phyloP scores from a whole-genome alignment of 2,113 vertebrate genomes.

The Cinclus mexicanus region DNA sequence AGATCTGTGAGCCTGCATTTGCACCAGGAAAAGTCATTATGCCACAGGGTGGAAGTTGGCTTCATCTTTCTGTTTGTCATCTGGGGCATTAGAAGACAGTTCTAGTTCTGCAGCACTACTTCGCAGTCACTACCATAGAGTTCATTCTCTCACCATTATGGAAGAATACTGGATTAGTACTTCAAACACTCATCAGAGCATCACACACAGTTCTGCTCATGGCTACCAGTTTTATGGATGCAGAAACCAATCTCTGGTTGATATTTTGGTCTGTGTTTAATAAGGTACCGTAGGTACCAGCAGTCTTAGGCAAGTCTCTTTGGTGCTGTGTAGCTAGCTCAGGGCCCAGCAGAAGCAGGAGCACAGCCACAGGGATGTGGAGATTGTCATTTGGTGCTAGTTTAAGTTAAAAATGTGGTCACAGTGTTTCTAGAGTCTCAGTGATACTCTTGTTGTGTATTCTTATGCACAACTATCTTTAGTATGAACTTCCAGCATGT shows the following conservation, averaged over 20 bases:
- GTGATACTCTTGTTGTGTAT: neutral
- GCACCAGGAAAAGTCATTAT: neutral
- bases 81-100: neutral
- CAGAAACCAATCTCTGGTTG: neutral
- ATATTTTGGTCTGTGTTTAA: neutral
- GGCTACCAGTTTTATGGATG: neutral
- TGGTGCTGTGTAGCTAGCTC: neutral
- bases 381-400: neutral
- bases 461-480: neutral
- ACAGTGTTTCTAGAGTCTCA: neutral
- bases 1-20: neutral
- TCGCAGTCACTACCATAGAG: neutral
- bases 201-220: neutral
- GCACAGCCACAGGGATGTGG: neutral
- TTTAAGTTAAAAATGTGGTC: neutral
- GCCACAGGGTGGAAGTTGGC: neutral
- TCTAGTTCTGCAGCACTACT: neutral
- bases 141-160: neutral
- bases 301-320: neutral
- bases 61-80: neutral
- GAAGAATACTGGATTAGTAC: neutral
- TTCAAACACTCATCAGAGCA: neutral
- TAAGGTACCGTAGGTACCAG: neutral
- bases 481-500: neutral
- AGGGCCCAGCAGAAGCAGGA: neutral